Conservation (phyloP, 2,888 invertebrate species). For the Onthophagus sagittarius region DNA sequence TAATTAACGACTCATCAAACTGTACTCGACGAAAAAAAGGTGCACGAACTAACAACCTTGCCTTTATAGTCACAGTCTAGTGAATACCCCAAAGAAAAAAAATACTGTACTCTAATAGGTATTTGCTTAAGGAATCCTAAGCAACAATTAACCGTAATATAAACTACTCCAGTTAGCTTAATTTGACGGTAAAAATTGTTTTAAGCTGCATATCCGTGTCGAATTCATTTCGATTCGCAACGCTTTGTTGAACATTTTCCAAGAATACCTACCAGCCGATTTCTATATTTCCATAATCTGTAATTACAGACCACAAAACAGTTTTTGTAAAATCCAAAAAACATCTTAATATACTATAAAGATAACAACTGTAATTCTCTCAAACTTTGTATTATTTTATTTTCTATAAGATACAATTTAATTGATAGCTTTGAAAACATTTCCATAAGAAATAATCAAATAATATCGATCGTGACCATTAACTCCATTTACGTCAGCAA, state of each 20-base stretch:
- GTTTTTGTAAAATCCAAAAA: background rate
- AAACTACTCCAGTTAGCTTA: background rate
- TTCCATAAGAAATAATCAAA: background rate
- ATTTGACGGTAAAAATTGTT: background rate
- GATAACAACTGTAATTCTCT: background rate
- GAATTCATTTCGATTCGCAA: slow-evolving; percentile 10
- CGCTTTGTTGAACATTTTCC: slow-evolving; percentile 8
- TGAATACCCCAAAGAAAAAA: background rate
- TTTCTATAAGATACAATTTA: background rate
- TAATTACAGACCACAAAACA: background rate
- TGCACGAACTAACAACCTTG: background rate
- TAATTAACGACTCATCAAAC: background rate
- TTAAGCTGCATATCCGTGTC: slow-evolving; percentile 9
- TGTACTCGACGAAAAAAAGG: background rate
- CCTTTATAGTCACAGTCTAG: background rate
- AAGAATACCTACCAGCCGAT: background rate
- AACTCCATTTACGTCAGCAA: background rate
- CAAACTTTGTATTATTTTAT: no score
- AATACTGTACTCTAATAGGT: background rate
- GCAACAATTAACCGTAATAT: background rate
- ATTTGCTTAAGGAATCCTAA: background rate
- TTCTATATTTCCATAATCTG: background rate
- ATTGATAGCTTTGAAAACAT: background rate
- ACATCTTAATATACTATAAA: background rate
- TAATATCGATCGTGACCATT: background rate